Conservation (phyloP, 2,113 vertebrate species). For the Tachycineta bicolor region DNA sequence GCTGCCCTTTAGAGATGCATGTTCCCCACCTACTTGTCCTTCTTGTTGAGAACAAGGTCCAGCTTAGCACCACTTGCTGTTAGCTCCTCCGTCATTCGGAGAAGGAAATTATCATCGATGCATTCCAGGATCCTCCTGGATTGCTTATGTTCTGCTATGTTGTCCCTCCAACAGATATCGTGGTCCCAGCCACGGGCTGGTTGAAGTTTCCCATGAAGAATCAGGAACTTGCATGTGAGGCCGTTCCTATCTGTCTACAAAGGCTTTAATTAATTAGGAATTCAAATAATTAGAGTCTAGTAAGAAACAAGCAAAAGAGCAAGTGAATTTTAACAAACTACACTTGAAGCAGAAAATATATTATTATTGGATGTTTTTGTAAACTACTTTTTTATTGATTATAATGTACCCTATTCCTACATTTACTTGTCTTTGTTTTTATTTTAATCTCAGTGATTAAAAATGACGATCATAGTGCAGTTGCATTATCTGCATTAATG, state of each 20-base stretch:
- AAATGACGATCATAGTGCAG: background rate
- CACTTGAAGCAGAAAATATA: background rate
- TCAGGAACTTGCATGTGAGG: background rate
- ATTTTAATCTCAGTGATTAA: background rate
- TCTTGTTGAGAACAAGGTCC: background rate
- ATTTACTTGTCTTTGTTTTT: background rate
- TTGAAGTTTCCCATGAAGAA: background rate
- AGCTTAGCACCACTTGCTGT: background rate
- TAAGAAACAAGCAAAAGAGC: background rate
- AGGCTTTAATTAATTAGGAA: background rate
- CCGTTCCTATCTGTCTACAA: background rate
- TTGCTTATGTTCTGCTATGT: background rate
- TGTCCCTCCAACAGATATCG: fast-evolving
- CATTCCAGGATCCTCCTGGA: background rate
- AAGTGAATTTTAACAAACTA: background rate
- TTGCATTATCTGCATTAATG: background rate
- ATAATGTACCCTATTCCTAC: background rate
- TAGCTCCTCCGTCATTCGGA: background rate
- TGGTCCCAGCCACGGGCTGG: too few species aligned
- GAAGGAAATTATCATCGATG: background rate
- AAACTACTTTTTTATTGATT: background rate
- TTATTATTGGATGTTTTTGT: background rate
- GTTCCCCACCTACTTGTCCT: background rate
- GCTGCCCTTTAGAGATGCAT: background rate
- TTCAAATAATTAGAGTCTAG: background rate